Conservation (phyloP, 2,113 vertebrate species). For the Ceuthmochares aereus region DNA sequence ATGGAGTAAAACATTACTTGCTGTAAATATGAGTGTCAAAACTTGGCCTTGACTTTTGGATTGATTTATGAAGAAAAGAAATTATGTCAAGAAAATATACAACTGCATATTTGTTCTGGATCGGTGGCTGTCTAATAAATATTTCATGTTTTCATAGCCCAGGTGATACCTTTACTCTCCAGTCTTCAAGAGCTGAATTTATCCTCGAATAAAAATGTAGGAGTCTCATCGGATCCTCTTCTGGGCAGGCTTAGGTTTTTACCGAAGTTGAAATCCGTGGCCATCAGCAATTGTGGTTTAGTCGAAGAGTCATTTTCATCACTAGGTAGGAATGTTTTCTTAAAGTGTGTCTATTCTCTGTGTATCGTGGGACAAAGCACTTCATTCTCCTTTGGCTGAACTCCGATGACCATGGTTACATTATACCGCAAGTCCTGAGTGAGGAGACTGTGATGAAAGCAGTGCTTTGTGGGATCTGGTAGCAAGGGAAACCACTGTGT, state of each 20-base stretch:
- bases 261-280: slow-evolving; percentile 77
- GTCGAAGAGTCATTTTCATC: slow-evolving; percentile 76
- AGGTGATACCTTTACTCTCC: slow-evolving; percentile 84
- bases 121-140: slow-evolving; percentile 10
- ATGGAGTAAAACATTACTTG: background rate
- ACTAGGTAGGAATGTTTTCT: slow-evolving; percentile 76
- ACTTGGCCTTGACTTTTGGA: background rate
- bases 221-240: slow-evolving; percentile 72
- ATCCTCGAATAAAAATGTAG: slow-evolving; percentile 85
- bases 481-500: background rate
- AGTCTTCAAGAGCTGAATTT: slow-evolving; percentile 84
- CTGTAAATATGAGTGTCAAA: background rate
- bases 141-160: slow-evolving; percentile 77
- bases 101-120: background rate
- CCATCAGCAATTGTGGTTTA: slow-evolving; percentile 82
- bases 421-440: background rate
- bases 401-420: background rate
- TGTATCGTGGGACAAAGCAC: background rate
- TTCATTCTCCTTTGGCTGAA: background rate
- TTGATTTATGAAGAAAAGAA: slow-evolving; percentile 28
- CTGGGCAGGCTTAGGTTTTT: slow-evolving; percentile 83
- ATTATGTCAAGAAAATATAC: background rate
- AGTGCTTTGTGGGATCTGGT: background rate
- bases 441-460: background rate
- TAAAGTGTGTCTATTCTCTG: background rate